A percentile compares a stretch with the other conserved stretches of the same genome.
Evolutionary conservation across 2,113 vertebrate species (phyloP).

Genomic region (Amphiprion ocellaris): DNA sequence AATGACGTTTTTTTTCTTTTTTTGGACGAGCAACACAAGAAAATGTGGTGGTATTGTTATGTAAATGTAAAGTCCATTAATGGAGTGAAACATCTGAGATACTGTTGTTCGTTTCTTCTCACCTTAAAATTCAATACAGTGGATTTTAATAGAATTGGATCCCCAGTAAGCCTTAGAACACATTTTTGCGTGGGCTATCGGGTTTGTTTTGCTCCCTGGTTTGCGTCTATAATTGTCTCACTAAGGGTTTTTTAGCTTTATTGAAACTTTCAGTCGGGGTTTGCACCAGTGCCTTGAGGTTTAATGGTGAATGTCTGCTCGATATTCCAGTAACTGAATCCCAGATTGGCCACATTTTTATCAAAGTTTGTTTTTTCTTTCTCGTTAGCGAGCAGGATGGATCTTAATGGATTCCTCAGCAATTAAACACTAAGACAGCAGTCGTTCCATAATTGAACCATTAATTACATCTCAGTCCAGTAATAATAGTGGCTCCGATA

Average conservation of each 20-base stretch:
- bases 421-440: constrained; percentile 67
- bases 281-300: constrained; percentile 41
- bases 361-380: constrained; percentile 41
- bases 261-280: constrained; percentile 24
- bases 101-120: not conserved
- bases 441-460: constrained; percentile 65
- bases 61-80: constrained; percentile 23
- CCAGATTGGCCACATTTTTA: constrained; percentile 50
- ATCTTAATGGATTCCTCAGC: constrained; percentile 60
- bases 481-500: constrained; percentile 42
- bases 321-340: constrained; percentile 58
- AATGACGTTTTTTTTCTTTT: not conserved
- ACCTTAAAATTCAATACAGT: constrained; percentile 3
- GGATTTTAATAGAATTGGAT: not conserved
- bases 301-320: constrained; percentile 56
- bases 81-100: not conserved
- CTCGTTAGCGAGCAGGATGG: not conserved
- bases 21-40: not conserved
- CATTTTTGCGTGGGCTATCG: constrained; percentile 2
- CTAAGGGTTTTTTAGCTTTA: constrained; percentile 23
- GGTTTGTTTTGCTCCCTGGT: constrained; percentile 33
- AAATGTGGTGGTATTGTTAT: constrained; percentile 13
- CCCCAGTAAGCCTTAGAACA: not conserved
- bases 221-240: constrained; percentile 42
- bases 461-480: constrained; percentile 62